phyloP scores from a whole-genome alignment of 2,888 invertebrate species.

The Electrophaes corylata region DNA sequence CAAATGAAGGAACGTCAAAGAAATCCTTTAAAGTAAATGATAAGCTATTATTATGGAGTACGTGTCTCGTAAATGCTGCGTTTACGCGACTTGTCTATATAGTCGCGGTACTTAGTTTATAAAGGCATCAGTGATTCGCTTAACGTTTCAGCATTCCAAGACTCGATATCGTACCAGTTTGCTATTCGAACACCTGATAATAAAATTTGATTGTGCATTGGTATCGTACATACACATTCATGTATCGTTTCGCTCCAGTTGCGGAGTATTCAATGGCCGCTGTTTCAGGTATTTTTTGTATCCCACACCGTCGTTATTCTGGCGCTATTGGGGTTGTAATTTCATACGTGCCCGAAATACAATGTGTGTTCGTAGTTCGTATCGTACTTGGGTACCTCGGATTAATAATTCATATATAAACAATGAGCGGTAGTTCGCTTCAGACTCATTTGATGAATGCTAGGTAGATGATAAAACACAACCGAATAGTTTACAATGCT shows the following conservation, averaged over 20 bases:
- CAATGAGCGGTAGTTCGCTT: conserved; percentile 35
- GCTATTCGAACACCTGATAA: conserved; percentile 39
- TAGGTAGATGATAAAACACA: conserved; percentile 43
- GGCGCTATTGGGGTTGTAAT: conserved; percentile 42
- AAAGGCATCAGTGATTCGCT: conserved; percentile 35
- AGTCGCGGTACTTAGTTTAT: conserved; percentile 33
- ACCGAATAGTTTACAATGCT: conserved; percentile 47
- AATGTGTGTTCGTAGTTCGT: conserved; percentile 21
- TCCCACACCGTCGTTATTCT: conserved; percentile 39
- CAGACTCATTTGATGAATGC: conserved; percentile 39
- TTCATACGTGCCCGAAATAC: conserved; percentile 41
- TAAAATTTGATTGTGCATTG: conserved; percentile 42
- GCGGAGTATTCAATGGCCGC: conserved; percentile 39
- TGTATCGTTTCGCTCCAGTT: conserved; percentile 43
- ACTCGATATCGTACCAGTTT: conserved; percentile 26
- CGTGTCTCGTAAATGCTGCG: conserved; percentile 40
- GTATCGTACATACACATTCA: conserved; percentile 38
- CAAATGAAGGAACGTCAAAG: neutral
- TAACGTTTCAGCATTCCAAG: conserved; percentile 28
- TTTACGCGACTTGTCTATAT: conserved; percentile 38
- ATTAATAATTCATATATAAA: conserved; percentile 37
- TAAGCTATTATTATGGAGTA: conserved; percentile 51
- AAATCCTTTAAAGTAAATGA: conserved; percentile 23
- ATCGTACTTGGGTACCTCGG: conserved; percentile 31
- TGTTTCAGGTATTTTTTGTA: conserved; percentile 40